Percentiles rank a stretch among this genome's conserved stretches.
Evolutionary conservation across 2,113 vertebrate genomes (phyloP).

Genomic region (Chauna torquata): DNA sequence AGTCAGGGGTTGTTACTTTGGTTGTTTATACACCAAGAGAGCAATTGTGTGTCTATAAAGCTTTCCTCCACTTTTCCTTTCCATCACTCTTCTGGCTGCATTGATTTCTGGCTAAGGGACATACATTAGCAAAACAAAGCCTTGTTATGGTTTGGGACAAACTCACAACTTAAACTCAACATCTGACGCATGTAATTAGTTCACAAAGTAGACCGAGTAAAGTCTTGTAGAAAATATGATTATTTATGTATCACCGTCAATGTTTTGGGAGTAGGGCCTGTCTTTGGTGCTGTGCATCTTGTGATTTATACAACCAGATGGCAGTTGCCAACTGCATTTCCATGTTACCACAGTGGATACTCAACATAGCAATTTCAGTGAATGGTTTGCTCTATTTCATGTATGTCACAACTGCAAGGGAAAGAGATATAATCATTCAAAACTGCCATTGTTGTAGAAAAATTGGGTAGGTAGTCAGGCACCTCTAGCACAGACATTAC

Average conservation of each 20-base stretch:
- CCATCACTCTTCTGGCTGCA: neutral
- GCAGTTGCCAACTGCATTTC: neutral
- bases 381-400: neutral
- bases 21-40: neutral
- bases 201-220: neutral
- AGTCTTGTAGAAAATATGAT: neutral
- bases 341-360: neutral
- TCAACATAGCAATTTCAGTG: rapidly evolving
- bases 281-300: neutral
- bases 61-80: neutral
- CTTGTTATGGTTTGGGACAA: neutral
- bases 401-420: neutral
- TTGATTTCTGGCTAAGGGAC: neutral
- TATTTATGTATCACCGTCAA: neutral
- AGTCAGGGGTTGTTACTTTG: neutral
- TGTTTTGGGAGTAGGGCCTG: neutral
- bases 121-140: neutral
- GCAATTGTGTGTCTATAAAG: neutral
- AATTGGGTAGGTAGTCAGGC: neutral
- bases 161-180: neutral
- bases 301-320: neutral
- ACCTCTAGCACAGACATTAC: neutral
- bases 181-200: neutral
- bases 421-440: neutral
- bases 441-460: neutral